phyloP scores from a whole-genome alignment of 2,888 invertebrate species.

The Tiphia femorata region DNA sequence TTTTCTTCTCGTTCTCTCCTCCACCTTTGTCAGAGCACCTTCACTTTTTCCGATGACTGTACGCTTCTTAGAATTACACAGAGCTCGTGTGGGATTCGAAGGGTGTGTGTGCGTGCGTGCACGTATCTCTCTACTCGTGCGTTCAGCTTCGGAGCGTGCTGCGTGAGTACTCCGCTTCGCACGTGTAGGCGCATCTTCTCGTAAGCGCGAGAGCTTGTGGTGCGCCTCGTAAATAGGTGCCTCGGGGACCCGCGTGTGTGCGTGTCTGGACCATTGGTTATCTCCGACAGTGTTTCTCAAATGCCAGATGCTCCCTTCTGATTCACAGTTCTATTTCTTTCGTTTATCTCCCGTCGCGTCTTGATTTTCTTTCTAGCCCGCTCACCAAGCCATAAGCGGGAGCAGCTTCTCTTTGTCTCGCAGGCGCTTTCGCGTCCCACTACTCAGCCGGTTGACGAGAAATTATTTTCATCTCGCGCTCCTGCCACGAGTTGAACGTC shows the following conservation, averaged over 20 bases:
- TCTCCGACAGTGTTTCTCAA: conserved; percentile 54
- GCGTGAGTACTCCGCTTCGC: neutral
- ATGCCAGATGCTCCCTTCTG: conserved; percentile 14
- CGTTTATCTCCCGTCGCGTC: neutral
- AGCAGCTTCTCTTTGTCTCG: conserved; percentile 17
- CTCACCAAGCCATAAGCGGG: conserved; percentile 8
- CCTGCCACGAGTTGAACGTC: too few species aligned
- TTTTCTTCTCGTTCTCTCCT: neutral
- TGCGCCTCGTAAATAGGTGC: conserved; percentile 29
- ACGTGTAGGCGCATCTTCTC: conserved; percentile 10
- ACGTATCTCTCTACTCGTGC: too few species aligned
- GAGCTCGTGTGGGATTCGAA: conserved; percentile 46
- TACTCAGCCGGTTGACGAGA: neutral
- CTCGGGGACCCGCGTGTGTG: conserved; percentile 15
- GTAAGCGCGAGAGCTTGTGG: conserved; percentile 11
- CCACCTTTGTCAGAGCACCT: conserved; percentile 14
- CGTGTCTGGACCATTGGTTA: conserved; percentile 51
- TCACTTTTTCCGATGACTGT: conserved; percentile 60
- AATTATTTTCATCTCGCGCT: too few species aligned
- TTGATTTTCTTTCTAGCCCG: conserved; percentile 20
- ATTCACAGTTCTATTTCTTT: neutral
- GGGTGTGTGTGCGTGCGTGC: neutral
- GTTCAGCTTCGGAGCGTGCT: too few species aligned
- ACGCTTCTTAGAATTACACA: conserved; percentile 63
- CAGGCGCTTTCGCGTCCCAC: conserved; percentile 21